These are phyloP conservation scores for Nowickia ferox DNA, from an alignment of 2,888 invertebrate species.

Conservation along the genomic window DNA sequence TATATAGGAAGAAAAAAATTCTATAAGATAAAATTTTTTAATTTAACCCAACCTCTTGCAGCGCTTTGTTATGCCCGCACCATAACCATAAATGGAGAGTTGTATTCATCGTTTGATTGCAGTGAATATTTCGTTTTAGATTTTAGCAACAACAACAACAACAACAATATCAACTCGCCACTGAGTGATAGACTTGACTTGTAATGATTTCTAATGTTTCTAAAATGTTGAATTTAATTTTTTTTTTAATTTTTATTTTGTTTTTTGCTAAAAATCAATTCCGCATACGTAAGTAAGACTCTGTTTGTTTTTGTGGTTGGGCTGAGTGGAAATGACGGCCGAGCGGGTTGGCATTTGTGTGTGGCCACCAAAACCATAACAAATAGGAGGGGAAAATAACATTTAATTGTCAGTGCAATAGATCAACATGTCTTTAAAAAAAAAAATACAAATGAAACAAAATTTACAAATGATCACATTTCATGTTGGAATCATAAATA, in stretches of 20 bases:
- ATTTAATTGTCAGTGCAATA: conserved; percentile 50
- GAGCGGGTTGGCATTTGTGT: conserved; percentile 38
- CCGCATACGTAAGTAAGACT: conserved; percentile 77
- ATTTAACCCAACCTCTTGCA: conserved; percentile 65
- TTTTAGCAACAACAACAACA: conserved; percentile 44
- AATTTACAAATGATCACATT: conserved; percentile 46
- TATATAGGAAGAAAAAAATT: conserved; percentile 28
- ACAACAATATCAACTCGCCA: conserved; percentile 8
- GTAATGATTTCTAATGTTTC: conserved; percentile 35
- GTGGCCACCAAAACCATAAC: conserved; percentile 48
- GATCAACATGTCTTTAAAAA: conserved; percentile 53
- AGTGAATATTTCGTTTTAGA: conserved; percentile 36
- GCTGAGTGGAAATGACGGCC: conserved; percentile 10
- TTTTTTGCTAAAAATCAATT: conserved; percentile 77
- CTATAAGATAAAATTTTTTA: conserved; percentile 45
- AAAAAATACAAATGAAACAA: conserved; percentile 30
- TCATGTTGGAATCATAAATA: conserved; percentile 12
- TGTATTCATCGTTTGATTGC: conserved; percentile 44
- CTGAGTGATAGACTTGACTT: conserved; percentile 28
- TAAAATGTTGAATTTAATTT: conserved; percentile 44
- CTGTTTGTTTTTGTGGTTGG: background rate
- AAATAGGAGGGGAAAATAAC: background rate
- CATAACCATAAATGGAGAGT: conserved; percentile 58
- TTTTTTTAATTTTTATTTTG: conserved; percentile 74
- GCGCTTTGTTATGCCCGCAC: conserved; percentile 31